Conservation (phyloP, 1,140 invertebrate species). For the Drosophila simulans region DNA sequence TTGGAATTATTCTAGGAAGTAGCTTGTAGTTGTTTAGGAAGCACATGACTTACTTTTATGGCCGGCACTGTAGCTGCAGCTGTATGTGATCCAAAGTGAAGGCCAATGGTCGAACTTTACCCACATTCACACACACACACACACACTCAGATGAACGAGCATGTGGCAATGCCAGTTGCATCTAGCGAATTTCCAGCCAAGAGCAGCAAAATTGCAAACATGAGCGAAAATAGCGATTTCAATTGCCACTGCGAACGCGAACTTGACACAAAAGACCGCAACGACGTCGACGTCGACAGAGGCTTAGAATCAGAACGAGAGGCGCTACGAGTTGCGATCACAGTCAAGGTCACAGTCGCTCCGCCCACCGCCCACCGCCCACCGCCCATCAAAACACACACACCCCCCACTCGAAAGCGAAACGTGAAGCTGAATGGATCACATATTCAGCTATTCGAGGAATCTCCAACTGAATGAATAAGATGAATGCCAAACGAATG, state of each 20-base stretch:
- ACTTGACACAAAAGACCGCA: conserved; percentile 71
- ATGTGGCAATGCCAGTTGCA: conserved; percentile 40
- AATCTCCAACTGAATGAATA: conserved; percentile 2
- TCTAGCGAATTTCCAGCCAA: conserved; percentile 25
- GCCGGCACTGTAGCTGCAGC: conserved; percentile 33
- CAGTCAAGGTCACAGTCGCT: conserved; percentile 63
- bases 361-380: neutral
- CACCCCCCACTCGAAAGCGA: neutral
- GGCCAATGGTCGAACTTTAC: conserved; percentile 81
- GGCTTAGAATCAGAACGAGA: conserved; percentile 65
- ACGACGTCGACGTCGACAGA: conserved; percentile 14
- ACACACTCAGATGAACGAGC: conserved; percentile 3
- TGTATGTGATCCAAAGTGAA: conserved; percentile 64
- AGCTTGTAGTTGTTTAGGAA: neutral
- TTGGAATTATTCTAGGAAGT: no score
- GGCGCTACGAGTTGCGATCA: conserved; percentile 60
- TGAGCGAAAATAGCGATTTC: conserved; percentile 30
- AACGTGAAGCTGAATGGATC: conserved; percentile 6
- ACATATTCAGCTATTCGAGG: conserved; percentile 14
- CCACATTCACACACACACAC: conserved; percentile 64
- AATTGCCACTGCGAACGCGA: conserved; percentile 52
- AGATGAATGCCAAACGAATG: neutral
- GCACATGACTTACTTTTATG: neutral
- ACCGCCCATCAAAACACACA: neutral
- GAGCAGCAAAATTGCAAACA: conserved; percentile 37